Conservation (phyloP, 2,797 vertebrate species). For the Cynodonichthys magdalenae region DNA sequence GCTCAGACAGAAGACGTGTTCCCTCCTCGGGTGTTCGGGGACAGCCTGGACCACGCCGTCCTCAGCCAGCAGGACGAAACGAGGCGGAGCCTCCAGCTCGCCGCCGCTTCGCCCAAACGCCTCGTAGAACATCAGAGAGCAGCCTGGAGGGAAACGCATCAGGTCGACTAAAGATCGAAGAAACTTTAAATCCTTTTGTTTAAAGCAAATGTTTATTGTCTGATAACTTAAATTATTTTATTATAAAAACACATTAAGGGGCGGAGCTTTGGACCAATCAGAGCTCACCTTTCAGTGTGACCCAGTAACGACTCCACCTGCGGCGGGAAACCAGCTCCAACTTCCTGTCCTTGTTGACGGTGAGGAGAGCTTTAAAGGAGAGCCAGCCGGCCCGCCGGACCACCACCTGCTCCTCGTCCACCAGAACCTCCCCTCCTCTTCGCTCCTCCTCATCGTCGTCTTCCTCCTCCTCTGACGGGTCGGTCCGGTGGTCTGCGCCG, state of each 20-base stretch:
- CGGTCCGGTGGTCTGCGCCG: constrained; percentile 57
- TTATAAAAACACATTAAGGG: neutral
- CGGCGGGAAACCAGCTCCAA: constrained; percentile 88
- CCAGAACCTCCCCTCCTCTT: constrained; percentile 86
- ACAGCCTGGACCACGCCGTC: constrained; percentile 93
- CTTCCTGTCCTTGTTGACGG: constrained; percentile 89
- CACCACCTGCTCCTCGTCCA: constrained; percentile 91
- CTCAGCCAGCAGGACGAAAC: constrained; percentile 86
- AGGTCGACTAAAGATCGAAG: too few species aligned
- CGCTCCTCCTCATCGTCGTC: constrained; percentile 72
- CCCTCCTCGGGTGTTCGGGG: constrained; percentile 93
- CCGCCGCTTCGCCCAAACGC: constrained; percentile 81
- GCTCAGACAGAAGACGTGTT: constrained; percentile 95
- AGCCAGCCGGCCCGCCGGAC: constrained; percentile 93
- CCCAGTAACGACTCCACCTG: constrained; percentile 93
- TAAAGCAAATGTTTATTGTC: too few species aligned
- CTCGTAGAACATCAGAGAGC: constrained; percentile 90
- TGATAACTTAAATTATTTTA: too few species aligned
- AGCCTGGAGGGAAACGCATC: constrained; percentile 74
- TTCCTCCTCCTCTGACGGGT: constrained; percentile 65
- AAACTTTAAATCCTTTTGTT: too few species aligned
- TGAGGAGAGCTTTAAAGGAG: constrained; percentile 91
- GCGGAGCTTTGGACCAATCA: neutral
- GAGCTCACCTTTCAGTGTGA: constrained; percentile 89
- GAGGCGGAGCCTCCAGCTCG: constrained; percentile 82